Base-by-base conservation (phyloP, 2,113 vertebrate species). In the Taxidea taxus region DNA sequence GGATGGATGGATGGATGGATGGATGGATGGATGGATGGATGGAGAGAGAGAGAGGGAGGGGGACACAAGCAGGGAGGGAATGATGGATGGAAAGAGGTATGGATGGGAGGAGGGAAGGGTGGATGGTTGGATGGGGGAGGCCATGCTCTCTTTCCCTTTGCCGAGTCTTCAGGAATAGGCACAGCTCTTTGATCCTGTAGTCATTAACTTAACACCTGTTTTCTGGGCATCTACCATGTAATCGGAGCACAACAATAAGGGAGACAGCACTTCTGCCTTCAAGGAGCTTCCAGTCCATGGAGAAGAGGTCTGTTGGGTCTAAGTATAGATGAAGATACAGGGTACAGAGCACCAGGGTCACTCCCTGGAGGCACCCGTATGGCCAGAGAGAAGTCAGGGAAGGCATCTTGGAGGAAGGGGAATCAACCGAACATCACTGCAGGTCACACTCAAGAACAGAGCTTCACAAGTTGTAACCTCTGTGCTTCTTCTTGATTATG, bases 371-470 rank as follows among this genome's bases (percentile, higher is more conserved):
- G 58, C 25, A 20, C 18, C 34, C 2, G 1, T 6, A n/a, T 27
- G 4, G 25, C n/a, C 7, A 0, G 91, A 58, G n/a, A 18, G 64
- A 18, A n/a, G 54, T 20, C 84, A 20, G 42, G 20, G 72, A 47
- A 23, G n/a, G 29, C 89, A 21, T 92, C 92, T 85, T 72, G 83
- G 54, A 13, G 82, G 75, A 95, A 20, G 60, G 34, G 16, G 44
- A 31, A 11, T 68, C 42, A 6, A 1, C 4, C 7, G 68, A 42
- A 5, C 51, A 21, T 68, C 60, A 16, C 0, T 0, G 14, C 31
- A 4, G 54, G 3, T 20, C 42, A 4, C 0, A 1, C n/a, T 72
- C 39, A 31, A 23, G 42, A 20, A 8, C 3, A 9, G 13, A 44
- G 7, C 44, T 56, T n/a, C 64, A 4, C 20, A n/a, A 14, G 7